Conservation (phyloP, 2,888 invertebrate species). For the Megamerina dolium region DNA sequence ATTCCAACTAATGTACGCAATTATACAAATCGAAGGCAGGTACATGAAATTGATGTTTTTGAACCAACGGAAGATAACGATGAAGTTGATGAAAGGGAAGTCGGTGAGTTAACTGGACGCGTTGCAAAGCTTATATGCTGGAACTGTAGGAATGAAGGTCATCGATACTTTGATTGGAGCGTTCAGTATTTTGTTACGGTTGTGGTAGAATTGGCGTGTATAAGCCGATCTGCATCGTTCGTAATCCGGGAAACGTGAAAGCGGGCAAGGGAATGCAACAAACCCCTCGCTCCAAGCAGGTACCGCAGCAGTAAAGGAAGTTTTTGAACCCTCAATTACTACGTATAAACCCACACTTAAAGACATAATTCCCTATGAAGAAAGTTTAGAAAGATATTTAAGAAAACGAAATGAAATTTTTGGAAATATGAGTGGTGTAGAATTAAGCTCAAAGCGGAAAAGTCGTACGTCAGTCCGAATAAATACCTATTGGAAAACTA, state of each 20-base stretch:
- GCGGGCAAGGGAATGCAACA: constrained; percentile 3
- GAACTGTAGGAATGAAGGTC: no score
- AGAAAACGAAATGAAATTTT: not conserved
- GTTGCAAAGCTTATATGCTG: no score
- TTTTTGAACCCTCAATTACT: no score
- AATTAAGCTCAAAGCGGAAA: no score
- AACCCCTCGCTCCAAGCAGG: no score
- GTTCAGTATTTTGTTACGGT: no score
- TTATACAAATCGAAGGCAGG: not conserved
- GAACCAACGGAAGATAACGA: not conserved
- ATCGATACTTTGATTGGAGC: no score
- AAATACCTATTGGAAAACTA: constrained; percentile 5
- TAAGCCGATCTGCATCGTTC: no score
- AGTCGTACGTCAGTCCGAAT: not conserved
- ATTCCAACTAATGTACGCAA: not conserved
- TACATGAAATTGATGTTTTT: constrained; percentile 1
- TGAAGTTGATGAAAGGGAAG: not conserved
- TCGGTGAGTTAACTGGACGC: not conserved
- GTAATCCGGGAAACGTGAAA: constrained; percentile 10
- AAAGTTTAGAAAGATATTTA: constrained; percentile 2
- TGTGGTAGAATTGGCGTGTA: no score
- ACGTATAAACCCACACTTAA: not conserved
- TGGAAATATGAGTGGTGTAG: not conserved
- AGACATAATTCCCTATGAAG: constrained; percentile 3
- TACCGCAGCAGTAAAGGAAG: not conserved